These are phyloP conservation scores for Zeus faber DNA, from an alignment of 2,113 vertebrate species.

Conservation along the genomic window DNA sequence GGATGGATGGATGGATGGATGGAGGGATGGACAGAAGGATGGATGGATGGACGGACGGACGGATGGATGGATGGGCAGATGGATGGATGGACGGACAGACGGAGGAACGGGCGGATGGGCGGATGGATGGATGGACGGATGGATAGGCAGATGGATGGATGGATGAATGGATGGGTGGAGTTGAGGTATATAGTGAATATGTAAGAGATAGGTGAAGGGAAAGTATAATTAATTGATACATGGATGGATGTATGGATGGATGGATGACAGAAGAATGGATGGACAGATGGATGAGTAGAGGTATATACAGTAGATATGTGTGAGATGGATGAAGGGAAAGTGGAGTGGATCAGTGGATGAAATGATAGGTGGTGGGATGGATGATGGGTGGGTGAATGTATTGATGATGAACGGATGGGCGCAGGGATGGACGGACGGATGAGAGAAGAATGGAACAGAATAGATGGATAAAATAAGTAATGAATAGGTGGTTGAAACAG, in stretches of 20 bases:
- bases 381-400: neutral
- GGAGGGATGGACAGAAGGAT: constrained; percentile 18
- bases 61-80: no score
- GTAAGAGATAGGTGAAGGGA: no score
- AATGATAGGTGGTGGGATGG: neutral
- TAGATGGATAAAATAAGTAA: constrained; percentile 9
- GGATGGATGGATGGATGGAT: constrained; percentile 44
- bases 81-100: neutral
- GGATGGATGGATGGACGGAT: neutral
- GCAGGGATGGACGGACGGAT: neutral
- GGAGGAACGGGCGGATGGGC: neutral
- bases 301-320: neutral
- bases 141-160: neutral
- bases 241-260: neutral
- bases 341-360: neutral
- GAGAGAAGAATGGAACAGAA: neutral
- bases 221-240: neutral
- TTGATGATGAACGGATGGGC: neutral
- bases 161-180: neutral
- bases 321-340: neutral
- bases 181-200: no score
- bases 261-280: neutral
- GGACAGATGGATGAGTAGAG: neutral
- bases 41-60: constrained; percentile 5
- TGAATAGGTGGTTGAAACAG: neutral